Conservation (phyloP, 2,888 invertebrate species). For the Ophraella communa region DNA sequence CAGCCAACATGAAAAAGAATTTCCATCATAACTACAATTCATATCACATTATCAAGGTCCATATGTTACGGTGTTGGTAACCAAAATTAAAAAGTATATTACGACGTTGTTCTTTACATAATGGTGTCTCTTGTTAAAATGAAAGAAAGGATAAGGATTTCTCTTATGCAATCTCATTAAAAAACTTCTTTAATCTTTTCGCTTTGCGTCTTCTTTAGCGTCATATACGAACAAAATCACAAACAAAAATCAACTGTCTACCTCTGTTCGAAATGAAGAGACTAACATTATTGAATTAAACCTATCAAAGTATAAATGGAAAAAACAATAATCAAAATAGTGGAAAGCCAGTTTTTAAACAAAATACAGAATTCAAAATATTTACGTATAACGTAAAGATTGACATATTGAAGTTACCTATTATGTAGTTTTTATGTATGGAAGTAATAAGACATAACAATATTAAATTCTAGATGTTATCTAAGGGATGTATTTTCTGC, state of each 20-base stretch:
- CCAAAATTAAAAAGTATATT: background rate
- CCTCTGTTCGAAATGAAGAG: background rate
- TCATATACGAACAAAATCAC: background rate
- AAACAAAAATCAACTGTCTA: background rate
- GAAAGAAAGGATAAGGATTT: background rate
- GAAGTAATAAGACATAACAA: too few species aligned
- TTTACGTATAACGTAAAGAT: too few species aligned
- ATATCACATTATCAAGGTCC: background rate
- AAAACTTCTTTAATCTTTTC: background rate
- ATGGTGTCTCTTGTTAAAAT: background rate
- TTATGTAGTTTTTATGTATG: too few species aligned
- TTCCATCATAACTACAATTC: too few species aligned
- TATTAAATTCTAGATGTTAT: too few species aligned
- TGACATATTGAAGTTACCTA: too few species aligned
- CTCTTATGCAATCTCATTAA: background rate
- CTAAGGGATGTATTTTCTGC: too few species aligned
- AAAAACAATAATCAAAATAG: too few species aligned
- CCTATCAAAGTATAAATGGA: too few species aligned
- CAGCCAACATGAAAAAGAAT: too few species aligned
- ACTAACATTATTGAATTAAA: background rate
- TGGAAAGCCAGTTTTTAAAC: too few species aligned
- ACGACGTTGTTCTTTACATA: background rate
- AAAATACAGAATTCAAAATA: too few species aligned
- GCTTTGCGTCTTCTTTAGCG: background rate
- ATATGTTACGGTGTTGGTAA: background rate